Conservation (phyloP, 2,113 vertebrate species). For the Lagopus leucura region DNA sequence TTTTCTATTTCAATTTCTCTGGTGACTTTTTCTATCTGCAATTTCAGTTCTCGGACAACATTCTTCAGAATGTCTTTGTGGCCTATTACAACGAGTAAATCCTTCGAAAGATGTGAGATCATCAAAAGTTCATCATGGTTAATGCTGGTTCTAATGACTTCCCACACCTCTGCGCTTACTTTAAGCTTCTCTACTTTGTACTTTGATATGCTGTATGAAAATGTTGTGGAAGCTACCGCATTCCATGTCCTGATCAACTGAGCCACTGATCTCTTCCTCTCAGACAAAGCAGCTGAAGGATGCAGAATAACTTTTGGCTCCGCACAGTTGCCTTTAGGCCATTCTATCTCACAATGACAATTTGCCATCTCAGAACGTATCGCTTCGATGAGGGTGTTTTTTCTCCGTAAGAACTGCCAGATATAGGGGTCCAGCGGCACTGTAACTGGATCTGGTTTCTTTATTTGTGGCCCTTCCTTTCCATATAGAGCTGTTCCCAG, state of each 20-base stretch:
- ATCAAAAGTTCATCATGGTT: slow-evolving; percentile 63
- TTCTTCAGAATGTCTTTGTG: slow-evolving; percentile 65
- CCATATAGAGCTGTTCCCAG: slow-evolving; percentile 87
- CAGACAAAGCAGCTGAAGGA: slow-evolving; percentile 72
- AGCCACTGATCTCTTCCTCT: slow-evolving; percentile 66
- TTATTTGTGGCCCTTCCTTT: slow-evolving; percentile 79
- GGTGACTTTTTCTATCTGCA: slow-evolving; percentile 56
- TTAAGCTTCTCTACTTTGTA: slow-evolving; percentile 70
- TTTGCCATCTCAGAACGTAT: slow-evolving; percentile 73
- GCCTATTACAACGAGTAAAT: slow-evolving; percentile 78
- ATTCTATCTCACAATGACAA: slow-evolving; percentile 72
- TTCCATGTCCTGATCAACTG: slow-evolving; percentile 79
- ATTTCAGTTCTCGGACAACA: slow-evolving; percentile 59
- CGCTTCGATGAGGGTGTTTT: slow-evolving; percentile 42
- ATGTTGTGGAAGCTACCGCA: slow-evolving; percentile 57
- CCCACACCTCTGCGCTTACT: slow-evolving; percentile 75
- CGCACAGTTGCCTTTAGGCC: slow-evolving; percentile 55
- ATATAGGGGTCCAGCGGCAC: slow-evolving; percentile 72
- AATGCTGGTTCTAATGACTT: slow-evolving; percentile 57
- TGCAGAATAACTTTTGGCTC: slow-evolving; percentile 70
- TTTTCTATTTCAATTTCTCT: slow-evolving; percentile 77
- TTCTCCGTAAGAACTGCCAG: slow-evolving; percentile 77
- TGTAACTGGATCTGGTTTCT: slow-evolving; percentile 78
- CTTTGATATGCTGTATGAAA: slow-evolving; percentile 70
- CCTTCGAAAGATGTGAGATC: slow-evolving; percentile 46